These are phyloP conservation scores for Chrysemys picta DNA, from an alignment of 2,113 vertebrate species.

Conservation along the genomic window DNA sequence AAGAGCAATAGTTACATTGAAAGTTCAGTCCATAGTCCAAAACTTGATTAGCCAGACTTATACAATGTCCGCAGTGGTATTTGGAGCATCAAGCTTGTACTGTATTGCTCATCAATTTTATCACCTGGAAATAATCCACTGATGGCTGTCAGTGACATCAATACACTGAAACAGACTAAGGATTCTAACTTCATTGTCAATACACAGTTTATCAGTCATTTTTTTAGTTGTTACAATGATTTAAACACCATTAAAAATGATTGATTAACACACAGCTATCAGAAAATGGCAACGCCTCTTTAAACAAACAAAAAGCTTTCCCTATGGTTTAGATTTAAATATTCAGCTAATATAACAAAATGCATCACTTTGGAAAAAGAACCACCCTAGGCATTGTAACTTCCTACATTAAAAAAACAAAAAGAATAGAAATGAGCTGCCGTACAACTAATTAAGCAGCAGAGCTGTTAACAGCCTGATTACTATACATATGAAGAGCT, in stretches of 20 bases:
- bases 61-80: accelerated
- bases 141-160: neutral
- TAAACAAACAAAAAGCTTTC: neutral
- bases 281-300: neutral
- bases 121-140: neutral
- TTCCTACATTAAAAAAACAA: neutral
- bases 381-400: neutral
- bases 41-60: neutral
- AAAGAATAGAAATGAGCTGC: conserved; percentile 74
- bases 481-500: conserved; percentile 82
- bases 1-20: neutral
- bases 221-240: neutral
- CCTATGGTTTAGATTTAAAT: neutral
- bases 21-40: neutral
- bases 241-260: neutral
- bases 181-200: neutral
- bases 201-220: neutral
- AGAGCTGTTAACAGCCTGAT: conserved; percentile 82
- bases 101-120: neutral
- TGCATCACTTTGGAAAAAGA: neutral
- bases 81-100: neutral
- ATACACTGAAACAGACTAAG: neutral
- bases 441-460: conserved; percentile 75
- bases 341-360: conserved; percentile 4
- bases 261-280: accelerated